Percentiles rank a stretch among this genome's conserved stretches.
Conservation (phyloP, 2,888 invertebrate species). For the Minunthozetes semirufus region DNA sequence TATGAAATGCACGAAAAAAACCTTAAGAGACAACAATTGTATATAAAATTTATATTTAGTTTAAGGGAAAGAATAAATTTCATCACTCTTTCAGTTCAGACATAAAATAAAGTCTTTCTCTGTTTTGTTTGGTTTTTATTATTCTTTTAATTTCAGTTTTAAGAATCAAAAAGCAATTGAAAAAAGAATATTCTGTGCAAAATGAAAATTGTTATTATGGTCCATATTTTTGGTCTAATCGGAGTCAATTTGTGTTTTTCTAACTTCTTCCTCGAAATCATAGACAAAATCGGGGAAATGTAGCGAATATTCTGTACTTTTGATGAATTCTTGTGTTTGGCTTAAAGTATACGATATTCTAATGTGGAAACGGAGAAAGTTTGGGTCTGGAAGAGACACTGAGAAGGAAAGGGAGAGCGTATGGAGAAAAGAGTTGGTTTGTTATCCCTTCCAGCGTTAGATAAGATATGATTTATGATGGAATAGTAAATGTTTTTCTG, state of each 20-base stretch:
- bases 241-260: neutral
- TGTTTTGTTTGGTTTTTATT: neutral
- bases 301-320: neutral
- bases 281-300: no score
- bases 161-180: slow-evolving; percentile 1
- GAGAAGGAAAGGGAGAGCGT: neutral
- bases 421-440: slow-evolving; percentile 4
- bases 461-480: slow-evolving; percentile 21
- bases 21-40: neutral
- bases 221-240: neutral
- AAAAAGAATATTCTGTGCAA: neutral
- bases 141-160: neutral
- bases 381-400: neutral
- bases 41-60: neutral
- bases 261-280: no score
- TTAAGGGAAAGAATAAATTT: slow-evolving; percentile 1
- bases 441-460: slow-evolving; percentile 21
- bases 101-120: neutral
- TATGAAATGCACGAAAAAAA: neutral
- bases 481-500: slow-evolving; percentile 9
- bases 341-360: no score
- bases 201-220: neutral
- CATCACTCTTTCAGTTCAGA: neutral
- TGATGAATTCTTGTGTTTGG: neutral
- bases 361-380: neutral